phyloP scores from a whole-genome alignment of 2,888 invertebrate genomes.

The Drosophila flavopinicola region DNA sequence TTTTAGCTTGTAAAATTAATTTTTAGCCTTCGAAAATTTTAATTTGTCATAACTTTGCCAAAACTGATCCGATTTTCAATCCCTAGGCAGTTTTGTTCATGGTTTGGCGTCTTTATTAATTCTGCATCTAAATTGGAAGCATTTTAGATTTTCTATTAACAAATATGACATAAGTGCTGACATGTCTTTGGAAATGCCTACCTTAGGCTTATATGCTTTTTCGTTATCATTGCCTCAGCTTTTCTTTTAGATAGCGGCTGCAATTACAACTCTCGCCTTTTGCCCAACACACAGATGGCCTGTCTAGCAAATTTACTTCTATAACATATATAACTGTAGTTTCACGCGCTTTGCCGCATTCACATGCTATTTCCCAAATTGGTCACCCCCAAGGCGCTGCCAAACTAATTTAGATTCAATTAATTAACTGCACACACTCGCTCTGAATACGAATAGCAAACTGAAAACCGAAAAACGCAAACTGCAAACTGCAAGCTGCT shows the following conservation, averaged over 20 bases:
- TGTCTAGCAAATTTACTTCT: not conserved
- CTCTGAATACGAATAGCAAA: slow-evolving; percentile 6
- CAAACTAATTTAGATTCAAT: slow-evolving; percentile 56
- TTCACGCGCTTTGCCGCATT: not conserved
- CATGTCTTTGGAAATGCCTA: too few species aligned
- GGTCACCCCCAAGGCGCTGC: slow-evolving; percentile 13
- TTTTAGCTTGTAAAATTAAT: too few species aligned
- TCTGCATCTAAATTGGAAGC: too few species aligned
- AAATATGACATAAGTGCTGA: too few species aligned
- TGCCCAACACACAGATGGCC: slow-evolving; percentile 3
- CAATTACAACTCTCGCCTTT: slow-evolving; percentile 3
- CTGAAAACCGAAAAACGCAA: slow-evolving; percentile 2
- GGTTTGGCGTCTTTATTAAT: too few species aligned
- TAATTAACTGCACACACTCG: slow-evolving; percentile 56
- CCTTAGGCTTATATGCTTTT: too few species aligned
- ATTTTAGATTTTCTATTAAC: too few species aligned
- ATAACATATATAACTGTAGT: not conserved
- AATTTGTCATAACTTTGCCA: too few species aligned
- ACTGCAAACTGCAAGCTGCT: slow-evolving; percentile 1
- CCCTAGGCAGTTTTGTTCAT: too few species aligned
- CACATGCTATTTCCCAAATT: slow-evolving; percentile 1
- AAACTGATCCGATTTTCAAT: too few species aligned
- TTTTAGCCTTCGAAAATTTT: too few species aligned
- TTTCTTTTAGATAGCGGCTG: not conserved
- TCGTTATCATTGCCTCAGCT: not conserved